Base-by-base conservation (phyloP, 2,113 vertebrate species). In the Cyprinodon tularosa region DNA sequence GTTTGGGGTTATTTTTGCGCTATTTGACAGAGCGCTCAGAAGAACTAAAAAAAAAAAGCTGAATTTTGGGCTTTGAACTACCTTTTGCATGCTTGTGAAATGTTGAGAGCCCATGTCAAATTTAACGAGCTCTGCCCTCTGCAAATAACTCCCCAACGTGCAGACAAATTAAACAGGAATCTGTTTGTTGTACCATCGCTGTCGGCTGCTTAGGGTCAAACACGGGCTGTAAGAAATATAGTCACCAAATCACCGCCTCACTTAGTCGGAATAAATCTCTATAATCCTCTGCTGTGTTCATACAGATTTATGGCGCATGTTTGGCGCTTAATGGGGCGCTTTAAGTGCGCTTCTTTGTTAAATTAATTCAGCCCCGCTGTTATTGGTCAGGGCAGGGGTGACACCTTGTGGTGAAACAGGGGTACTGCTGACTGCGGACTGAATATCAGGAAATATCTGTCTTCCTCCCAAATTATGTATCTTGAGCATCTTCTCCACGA, bases 11-110 rank as follows among this genome's bases (percentile, higher is more conserved):
- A 42, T 36, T 59, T 66, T 45, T 4, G 3, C n/a, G 47, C 22
- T 65, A 22, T 79, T 89, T 69, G 71, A 44, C 0, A 37, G 29
- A 17, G 70, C 42, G 42, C 20, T n/a, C 50, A 9, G 17, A n/a
- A 9, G 50, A n/a, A 53, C 50, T 20, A 57, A 57, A 6, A 53
- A 53, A 50, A 71, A 88, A 87, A 82, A 44, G 78, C 63, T 57
- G 72, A 69, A 86, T 76, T 66, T 77, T 45, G 77, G 66, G 73
- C 93, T 94, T 92, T 92, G 91, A 91, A 89, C 70, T 83, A 48
- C 78, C 76, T 94, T 72, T 85, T 87, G 93, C 91, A 40, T 90
- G 87, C 91, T 88, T 92, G 94, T 74, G 93, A 93, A 94, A 95
- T 93, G 88, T 95, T 75, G 92, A 92, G 92, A 76, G 85, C 73